These are phyloP conservation scores for Lates calcarifer DNA, from an alignment of 2,113 vertebrate genomes.

Conservation along the genomic window DNA sequence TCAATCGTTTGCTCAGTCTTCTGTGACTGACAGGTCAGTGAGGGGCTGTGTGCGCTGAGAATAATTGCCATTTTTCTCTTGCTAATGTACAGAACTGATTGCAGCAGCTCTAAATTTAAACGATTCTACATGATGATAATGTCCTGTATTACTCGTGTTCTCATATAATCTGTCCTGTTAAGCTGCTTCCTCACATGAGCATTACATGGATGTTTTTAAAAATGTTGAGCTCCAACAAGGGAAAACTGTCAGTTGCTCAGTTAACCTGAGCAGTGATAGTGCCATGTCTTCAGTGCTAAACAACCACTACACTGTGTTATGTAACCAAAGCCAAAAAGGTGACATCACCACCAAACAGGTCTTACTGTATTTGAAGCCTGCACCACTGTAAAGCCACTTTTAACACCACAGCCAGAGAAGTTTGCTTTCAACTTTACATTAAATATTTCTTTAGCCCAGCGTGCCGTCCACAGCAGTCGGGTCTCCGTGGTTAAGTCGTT, in stretches of 20 bases:
- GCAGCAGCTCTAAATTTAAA: conserved; percentile 5
- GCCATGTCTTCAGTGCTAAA: not conserved
- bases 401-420: conserved; percentile 16
- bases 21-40: not conserved
- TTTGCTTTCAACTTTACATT: conserved; percentile 49
- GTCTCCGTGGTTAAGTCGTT: conserved; percentile 29
- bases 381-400: conserved; percentile 32
- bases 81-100: not conserved
- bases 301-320: not conserved
- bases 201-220: not conserved
- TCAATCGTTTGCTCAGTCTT: not conserved
- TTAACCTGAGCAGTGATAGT: not conserved
- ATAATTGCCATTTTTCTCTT: not conserved
- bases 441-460: conserved; percentile 45
- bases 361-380: not conserved
- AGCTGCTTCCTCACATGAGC: not conserved
- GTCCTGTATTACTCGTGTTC: not conserved
- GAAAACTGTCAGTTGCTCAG: not conserved
- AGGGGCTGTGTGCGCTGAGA: not conserved
- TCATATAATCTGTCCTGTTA: not conserved
- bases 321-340: not conserved
- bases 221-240: not conserved
- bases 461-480: conserved; percentile 17
- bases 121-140: not conserved
- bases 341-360: not conserved